Conservation (phyloP, 2,797 vertebrate species). For the Rhyacichthys aspro region DNA sequence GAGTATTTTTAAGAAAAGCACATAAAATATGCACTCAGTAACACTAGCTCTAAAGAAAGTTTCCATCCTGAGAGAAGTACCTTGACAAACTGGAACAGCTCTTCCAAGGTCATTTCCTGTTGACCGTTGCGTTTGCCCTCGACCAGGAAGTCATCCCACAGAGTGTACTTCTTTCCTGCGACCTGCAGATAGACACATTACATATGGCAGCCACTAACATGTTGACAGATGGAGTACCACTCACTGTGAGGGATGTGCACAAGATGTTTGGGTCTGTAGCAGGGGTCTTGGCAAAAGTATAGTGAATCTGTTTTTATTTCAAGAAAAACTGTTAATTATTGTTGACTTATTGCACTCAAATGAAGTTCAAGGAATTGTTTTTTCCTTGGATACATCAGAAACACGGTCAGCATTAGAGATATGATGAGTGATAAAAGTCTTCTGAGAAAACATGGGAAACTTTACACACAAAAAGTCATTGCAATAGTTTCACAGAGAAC, state of each 20-base stretch:
- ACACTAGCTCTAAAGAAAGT: constrained; percentile 36
- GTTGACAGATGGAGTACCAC: constrained; percentile 52
- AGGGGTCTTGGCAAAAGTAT: constrained; percentile 21
- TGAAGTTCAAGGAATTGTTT: not conserved
- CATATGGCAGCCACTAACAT: constrained; percentile 45
- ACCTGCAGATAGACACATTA: constrained; percentile 74
- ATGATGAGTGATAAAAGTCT: not conserved
- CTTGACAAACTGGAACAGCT: constrained; percentile 84
- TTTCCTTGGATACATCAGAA: too few relatives aligned
- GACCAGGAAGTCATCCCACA: constrained; percentile 84
- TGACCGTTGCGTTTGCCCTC: constrained; percentile 62
- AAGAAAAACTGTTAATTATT: not conserved
- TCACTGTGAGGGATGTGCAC: constrained; percentile 29
- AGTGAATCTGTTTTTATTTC: too few relatives aligned
- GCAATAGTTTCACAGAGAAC: not conserved
- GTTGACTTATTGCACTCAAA: not conserved
- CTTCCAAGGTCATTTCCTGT: constrained; percentile 85
- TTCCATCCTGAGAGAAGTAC: constrained; percentile 67
- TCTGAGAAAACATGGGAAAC: constrained; percentile 3
- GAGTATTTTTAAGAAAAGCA: constrained; percentile 34
- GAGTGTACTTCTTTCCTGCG: constrained; percentile 81
- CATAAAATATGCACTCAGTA: constrained; percentile 29
- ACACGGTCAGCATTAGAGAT: too few relatives aligned
- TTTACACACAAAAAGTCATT: constrained; percentile 10
- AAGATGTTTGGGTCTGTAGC: constrained; percentile 21